These are phyloP conservation scores for Metopolophium dirhodum DNA, from an alignment of 1,140 invertebrate genomes.

Conservation along the genomic window DNA sequence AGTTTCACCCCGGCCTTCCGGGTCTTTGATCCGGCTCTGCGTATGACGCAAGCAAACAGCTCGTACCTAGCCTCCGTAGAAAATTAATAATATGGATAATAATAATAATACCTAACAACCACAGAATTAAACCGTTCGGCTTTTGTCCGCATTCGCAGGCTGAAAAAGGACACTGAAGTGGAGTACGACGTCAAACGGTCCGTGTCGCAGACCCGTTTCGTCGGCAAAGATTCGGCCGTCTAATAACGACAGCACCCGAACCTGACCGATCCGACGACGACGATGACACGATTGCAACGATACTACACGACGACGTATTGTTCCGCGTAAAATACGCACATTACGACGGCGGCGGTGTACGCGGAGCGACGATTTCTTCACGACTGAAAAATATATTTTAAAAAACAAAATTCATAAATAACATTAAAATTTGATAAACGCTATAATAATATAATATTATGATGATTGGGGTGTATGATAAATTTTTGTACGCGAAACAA, in stretches of 20 bases:
- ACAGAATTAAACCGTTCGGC: neutral
- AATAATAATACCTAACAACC: neutral
- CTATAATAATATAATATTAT: neutral
- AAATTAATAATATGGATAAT: neutral
- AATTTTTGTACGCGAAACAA: neutral
- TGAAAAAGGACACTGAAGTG: constrained; percentile 77
- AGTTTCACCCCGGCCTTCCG: too few species aligned
- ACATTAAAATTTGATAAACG: neutral
- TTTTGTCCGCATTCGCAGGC: constrained; percentile 63
- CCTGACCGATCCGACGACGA: neutral
- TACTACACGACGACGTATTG: neutral
- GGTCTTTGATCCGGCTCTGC: too few species aligned
- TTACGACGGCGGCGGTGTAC: neutral
- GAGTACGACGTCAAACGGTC: constrained; percentile 81
- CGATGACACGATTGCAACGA: neutral
- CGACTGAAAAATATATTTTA: constrained; percentile 27
- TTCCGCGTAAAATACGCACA: neutral
- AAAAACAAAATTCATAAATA: neutral
- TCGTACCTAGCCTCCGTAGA: neutral
- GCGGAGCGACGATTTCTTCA: neutral
- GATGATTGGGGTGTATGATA: neutral
- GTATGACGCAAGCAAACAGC: neutral
- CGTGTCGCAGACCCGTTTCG: constrained; percentile 79
- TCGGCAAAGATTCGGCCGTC: constrained; percentile 84
- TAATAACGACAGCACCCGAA: constrained; percentile 63